Conservation (phyloP, 2,888 invertebrate genomes). For the Tetragonisca angustula region DNA sequence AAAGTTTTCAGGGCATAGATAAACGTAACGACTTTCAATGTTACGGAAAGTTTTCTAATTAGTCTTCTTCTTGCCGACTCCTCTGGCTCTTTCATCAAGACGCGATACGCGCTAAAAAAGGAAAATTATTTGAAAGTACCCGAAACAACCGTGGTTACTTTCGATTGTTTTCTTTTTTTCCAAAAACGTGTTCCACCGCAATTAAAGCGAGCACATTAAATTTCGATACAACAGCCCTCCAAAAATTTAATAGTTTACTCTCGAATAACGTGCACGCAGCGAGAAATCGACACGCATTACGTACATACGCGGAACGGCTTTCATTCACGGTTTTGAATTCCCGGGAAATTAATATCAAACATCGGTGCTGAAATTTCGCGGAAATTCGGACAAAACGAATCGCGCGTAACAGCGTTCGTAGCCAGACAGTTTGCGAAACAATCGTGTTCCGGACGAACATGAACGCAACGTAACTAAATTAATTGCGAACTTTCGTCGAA, state of each 20-base stretch:
- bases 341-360: neutral
- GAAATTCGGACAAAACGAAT: neutral
- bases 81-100: too few relatives aligned
- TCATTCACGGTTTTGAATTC: neutral
- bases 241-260: neutral
- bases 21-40: too few relatives aligned
- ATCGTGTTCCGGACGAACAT: neutral
- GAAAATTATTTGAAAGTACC: too few relatives aligned
- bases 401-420: neutral
- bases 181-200: neutral
- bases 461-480: slow-evolving; percentile 13
- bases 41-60: too few relatives aligned
- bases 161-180: too few relatives aligned
- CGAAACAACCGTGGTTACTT: too few relatives aligned
- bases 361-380: neutral
- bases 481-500: slow-evolving; percentile 26
- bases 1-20: too few relatives aligned
- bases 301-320: neutral
- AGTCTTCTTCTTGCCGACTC: too few relatives aligned
- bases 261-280: neutral
- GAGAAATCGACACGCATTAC: neutral
- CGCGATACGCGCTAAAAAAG: too few relatives aligned
- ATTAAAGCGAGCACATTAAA: neutral
- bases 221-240: neutral
- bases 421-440: slow-evolving; percentile 13